phyloP scores from a whole-genome alignment of 2,113 vertebrate genomes.

The Gobiocypris rarus region DNA sequence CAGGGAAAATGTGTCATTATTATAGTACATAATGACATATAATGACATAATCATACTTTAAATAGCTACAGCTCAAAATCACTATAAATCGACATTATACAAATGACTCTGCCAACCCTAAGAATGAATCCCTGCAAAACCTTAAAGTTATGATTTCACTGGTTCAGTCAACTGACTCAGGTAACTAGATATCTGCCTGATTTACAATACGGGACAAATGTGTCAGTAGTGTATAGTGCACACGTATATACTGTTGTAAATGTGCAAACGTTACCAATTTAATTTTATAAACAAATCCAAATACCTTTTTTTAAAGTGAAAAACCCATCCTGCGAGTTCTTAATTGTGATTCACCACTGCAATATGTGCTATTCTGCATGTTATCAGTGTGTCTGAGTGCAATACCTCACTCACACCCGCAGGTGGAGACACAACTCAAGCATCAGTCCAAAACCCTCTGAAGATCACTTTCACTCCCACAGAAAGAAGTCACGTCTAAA shows the following conservation, averaged over 20 bases:
- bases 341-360: neutral
- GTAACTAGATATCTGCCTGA: neutral
- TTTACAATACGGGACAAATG: neutral
- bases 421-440: slow-evolving; percentile 30
- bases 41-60: neutral
- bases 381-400: neutral
- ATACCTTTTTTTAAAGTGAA: neutral
- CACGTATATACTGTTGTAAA: too few species aligned
- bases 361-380: neutral
- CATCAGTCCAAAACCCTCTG: neutral
- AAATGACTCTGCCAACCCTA: neutral
- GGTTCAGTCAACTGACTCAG: neutral
- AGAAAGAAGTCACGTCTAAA: neutral
- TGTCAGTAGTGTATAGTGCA: too few species aligned
- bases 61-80: neutral
- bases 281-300: neutral
- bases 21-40: too few species aligned
- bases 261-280: neutral
- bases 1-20: too few species aligned
- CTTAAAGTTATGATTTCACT: neutral
- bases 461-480: neutral
- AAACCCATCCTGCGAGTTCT: neutral
- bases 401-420: neutral
- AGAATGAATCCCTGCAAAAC: neutral
- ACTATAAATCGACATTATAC: neutral